Evolutionary conservation across 2,113 vertebrate species (phyloP).

Genomic region (Microcebus lehilahytsara): DNA sequence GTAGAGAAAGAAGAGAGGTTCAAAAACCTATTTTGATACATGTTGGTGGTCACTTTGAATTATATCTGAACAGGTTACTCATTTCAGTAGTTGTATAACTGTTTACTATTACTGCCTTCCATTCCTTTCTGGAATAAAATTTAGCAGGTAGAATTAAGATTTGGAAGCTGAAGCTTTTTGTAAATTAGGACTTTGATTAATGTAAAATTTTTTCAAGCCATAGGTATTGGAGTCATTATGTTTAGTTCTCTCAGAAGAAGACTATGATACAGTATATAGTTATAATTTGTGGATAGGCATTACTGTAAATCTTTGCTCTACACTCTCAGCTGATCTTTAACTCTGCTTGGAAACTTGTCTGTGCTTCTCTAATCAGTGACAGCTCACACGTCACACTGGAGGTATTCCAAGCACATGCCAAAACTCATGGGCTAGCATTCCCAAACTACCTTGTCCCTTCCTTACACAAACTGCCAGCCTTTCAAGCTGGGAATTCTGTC

Average conservation of each 20-base stretch:
- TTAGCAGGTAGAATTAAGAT: not conserved
- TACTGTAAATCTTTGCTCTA: not conserved
- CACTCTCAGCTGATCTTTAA: not conserved
- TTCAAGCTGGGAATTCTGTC: not conserved
- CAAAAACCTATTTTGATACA: not conserved
- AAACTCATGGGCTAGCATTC: not conserved
- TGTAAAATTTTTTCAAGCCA: not conserved
- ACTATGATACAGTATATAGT: not conserved
- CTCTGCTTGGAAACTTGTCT: not conserved
- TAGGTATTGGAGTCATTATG: not conserved
- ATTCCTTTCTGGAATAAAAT: not conserved
- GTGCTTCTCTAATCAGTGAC: not conserved
- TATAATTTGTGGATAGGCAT: not conserved
- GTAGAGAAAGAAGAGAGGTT: not conserved
- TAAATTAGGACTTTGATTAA: not conserved
- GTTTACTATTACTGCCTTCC: not conserved
- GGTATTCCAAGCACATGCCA: not conserved
- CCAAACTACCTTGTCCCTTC: not conserved
- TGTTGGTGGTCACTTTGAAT: not conserved
- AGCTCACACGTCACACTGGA: not conserved
- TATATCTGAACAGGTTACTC: slow-evolving; percentile 15
- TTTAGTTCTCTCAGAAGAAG: not conserved
- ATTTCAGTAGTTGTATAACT: not conserved
- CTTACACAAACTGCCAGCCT: not conserved
- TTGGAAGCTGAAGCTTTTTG: not conserved